Evolutionary conservation across 2,888 invertebrate genomes (phyloP).

Genomic region (Spilarctia lutea): DNA sequence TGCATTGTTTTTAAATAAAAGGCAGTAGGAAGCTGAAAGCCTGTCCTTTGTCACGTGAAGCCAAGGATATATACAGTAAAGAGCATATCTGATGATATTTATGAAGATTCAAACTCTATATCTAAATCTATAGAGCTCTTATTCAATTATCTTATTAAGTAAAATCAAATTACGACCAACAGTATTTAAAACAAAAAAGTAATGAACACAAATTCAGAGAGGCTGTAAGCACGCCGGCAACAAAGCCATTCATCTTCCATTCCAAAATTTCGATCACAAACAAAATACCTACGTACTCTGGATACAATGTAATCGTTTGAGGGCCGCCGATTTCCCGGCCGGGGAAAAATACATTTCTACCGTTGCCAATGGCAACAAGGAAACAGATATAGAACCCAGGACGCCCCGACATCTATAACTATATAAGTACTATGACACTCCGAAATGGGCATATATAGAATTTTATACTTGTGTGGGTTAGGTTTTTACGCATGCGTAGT

Average conservation of each 20-base stretch:
- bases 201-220: conserved; percentile 4
- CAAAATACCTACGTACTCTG: conserved; percentile 55
- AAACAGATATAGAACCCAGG: conserved; percentile 78
- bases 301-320: conserved; percentile 57
- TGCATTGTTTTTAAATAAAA: neutral
- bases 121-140: neutral
- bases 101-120: neutral
- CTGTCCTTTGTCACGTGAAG: neutral
- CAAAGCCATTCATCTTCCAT: conserved; percentile 51
- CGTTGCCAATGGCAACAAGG: conserved; percentile 78
- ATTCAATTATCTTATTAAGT: neutral
- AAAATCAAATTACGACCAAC: neutral
- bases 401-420: conserved; percentile 65
- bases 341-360: conserved; percentile 76
- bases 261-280: conserved; percentile 53
- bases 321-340: conserved; percentile 50
- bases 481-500: conserved; percentile 85
- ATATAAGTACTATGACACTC: conserved; percentile 59
- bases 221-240: neutral
- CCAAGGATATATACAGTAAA: neutral
- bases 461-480: conserved; percentile 71
- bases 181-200: conserved; percentile 11
- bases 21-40: neutral
- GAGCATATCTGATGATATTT: neutral
- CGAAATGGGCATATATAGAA: conserved; percentile 74